Conservation (phyloP, 2,113 vertebrate species). For the Lophotis ruficrista region DNA sequence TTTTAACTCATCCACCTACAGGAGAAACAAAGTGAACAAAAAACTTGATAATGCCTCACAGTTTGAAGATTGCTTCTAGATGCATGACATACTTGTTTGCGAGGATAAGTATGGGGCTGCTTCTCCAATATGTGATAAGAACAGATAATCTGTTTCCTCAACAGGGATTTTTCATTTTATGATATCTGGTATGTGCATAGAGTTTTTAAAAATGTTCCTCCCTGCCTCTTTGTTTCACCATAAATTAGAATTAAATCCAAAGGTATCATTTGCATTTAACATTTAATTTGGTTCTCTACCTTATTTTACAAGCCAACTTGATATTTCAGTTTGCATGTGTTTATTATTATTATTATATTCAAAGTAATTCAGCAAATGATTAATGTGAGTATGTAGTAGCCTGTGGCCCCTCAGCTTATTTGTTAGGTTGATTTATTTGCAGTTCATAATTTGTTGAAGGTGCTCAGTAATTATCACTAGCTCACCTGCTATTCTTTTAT, state of each 20-base stretch:
- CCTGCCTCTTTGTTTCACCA: neutral
- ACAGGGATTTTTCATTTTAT: neutral
- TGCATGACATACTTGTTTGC: constrained; percentile 10
- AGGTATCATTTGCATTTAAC: neutral
- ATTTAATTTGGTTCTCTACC: neutral
- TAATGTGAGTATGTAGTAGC: neutral
- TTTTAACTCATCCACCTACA: neutral
- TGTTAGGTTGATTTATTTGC: neutral
- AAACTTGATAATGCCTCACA: neutral
- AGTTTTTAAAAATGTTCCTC: neutral
- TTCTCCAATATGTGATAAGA: neutral
- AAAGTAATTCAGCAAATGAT: neutral
- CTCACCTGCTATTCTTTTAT: neutral
- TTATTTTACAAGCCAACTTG: neutral
- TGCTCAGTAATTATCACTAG: neutral
- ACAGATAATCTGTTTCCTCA: neutral
- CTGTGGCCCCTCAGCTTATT: neutral
- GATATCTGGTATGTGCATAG: neutral
- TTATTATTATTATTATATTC: neutral
- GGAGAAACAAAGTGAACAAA: constrained; percentile 14
- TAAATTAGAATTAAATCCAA: neutral
- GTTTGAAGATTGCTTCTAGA: neutral
- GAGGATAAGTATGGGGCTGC: neutral
- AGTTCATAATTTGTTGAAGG: neutral
- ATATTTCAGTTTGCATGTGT: neutral